A percentile compares a stretch with the other conserved stretches of the same genome.
phyloP scores from a whole-genome alignment of 2,113 vertebrate species.

The Mustela lutreola region DNA sequence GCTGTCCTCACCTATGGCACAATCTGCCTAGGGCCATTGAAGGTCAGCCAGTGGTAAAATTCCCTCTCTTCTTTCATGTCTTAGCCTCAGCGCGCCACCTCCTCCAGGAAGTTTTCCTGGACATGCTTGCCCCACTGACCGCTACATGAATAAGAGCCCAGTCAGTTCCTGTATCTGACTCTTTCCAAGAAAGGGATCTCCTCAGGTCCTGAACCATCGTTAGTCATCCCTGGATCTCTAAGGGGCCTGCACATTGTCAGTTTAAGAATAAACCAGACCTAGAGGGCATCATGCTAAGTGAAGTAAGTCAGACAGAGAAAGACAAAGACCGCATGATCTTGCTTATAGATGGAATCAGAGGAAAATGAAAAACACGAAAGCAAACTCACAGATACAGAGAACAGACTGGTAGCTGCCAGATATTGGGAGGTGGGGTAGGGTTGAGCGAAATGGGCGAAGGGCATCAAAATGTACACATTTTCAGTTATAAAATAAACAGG shows the following conservation, averaged over 20 bases:
- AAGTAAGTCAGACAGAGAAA: background rate
- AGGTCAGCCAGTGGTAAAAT: background rate
- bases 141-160: background rate
- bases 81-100: background rate
- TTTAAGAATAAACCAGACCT: background rate
- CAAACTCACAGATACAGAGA: background rate
- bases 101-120: background rate
- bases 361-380: background rate
- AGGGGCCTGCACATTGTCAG: background rate
- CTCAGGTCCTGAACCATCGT: background rate
- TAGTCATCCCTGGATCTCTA: background rate
- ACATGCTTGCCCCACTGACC: background rate
- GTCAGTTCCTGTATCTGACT: background rate
- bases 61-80: background rate
- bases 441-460: background rate
- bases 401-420: background rate
- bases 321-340: background rate
- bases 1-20: background rate
- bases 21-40: background rate
- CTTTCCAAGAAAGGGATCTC: background rate
- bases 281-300: background rate
- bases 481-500: background rate
- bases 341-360: background rate
- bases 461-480: background rate
- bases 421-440: background rate